Base-by-base conservation (phyloP, 2,888 invertebrate species). In the Rhamphomyia laevipes region DNA sequence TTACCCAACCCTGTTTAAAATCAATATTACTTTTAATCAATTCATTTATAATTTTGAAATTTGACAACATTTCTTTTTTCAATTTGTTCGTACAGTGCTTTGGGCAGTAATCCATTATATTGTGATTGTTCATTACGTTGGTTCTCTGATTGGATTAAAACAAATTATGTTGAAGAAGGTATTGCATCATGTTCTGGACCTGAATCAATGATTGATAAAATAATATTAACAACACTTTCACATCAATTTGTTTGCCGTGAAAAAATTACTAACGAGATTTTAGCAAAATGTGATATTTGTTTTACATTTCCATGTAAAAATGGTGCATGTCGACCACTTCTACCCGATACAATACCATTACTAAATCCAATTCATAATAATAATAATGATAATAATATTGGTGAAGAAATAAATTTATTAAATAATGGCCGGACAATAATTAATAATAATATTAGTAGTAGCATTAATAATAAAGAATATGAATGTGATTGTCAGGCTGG, bases 81-180 rank as follows among this genome's bases (percentile, higher is more conserved):
- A 23, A 45, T 61, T 67, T 68, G 49, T 60, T 66, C 30, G 7
- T 67, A 53, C 69, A 97, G 97, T 48, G 97, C 97, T 1, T 75
- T 99, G 27, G 97, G 97, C 47, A 87, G 91, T 27, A 99, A 99
- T 76, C 95, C 96, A 0, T 75, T 99, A 37, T 95, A 94, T 74
- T 99, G 99, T 71, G 99, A 99, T 75, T 99, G 99, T 71, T 81
- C 83, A 47, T 73, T 95, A 58, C 85, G 88, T 64, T 99, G 99
- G 99, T 77, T 99, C 51, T 88, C 95, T 0, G 92, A 93, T 65
- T 99, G 96, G 96, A 93, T 97, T 56, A 93, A 94, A 73, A 76
- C 80, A 47, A 92, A 94, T 70, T 95, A 88, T 70, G 89, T 96
- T 44, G 99, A 99, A 70, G 93, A 97, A 0, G 99, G 99, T n/a